phyloP scores from a whole-genome alignment of 2,797 vertebrate species.

The Schizopygopsis pylzovi region DNA sequence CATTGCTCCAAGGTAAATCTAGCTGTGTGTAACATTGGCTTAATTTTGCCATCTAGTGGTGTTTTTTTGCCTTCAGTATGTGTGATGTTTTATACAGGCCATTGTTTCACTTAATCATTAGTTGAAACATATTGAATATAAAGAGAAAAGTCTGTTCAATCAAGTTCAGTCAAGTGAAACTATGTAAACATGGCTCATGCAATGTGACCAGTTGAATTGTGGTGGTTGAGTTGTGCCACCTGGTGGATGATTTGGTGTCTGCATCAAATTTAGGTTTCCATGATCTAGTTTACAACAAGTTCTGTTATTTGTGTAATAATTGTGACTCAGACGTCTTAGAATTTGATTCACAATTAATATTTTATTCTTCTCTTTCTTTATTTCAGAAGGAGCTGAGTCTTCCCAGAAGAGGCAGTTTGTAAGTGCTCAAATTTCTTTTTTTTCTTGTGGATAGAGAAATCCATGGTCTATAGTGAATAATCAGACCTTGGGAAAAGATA shows the following conservation, averaged over 20 bases:
- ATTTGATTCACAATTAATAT: not conserved
- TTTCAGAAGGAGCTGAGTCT: slow-evolving; percentile 85
- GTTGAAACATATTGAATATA: not conserved
- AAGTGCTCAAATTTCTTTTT: slow-evolving; percentile 68
- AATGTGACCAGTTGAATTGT: not conserved
- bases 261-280: not conserved
- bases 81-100: not conserved
- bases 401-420: slow-evolving; percentile 84
- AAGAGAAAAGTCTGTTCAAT: not conserved
- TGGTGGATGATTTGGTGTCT: not conserved
- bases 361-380: slow-evolving; percentile 51
- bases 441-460: not conserved
- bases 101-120: not conserved
- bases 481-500: not conserved
- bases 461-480: not conserved
- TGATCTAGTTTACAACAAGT: not conserved
- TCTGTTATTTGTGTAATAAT: not conserved
- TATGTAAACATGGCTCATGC: not conserved
- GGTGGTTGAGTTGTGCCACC: slow-evolving; percentile 25
- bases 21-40: not conserved
- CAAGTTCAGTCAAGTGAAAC: not conserved
- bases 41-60: slow-evolving; percentile 61
- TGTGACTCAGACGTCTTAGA: not conserved
- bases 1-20: slow-evolving; percentile 13
- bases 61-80: not conserved